Evolutionary conservation across 2,797 vertebrate genomes (phyloP).

Genomic region (Sebastes iracundus): DNA sequence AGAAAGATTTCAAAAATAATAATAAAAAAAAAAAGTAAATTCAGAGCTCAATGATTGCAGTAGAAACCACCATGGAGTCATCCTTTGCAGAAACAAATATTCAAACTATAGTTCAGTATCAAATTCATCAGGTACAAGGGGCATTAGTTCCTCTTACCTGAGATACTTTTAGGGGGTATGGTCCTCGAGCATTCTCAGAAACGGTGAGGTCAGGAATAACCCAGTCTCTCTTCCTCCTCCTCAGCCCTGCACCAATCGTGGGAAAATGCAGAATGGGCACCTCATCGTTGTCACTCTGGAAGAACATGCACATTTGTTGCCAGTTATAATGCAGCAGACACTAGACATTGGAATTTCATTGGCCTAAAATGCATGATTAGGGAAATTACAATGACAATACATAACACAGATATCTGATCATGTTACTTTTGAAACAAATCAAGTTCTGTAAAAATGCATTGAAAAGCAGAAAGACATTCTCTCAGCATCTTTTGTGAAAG

Average conservation of each 20-base stretch:
- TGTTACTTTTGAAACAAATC: background rate
- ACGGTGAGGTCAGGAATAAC: slow-evolving; percentile 67
- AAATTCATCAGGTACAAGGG: background rate
- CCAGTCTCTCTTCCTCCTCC: slow-evolving; percentile 78
- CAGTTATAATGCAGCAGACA: background rate
- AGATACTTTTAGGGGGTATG: slow-evolving; percentile 53
- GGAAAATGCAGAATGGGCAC: slow-evolving; percentile 62
- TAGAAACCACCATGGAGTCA: background rate
- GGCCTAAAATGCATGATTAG: background rate
- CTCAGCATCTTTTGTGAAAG: background rate
- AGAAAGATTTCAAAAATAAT: background rate
- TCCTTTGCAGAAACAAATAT: background rate
- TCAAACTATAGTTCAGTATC: background rate
- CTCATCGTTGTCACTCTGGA: slow-evolving; percentile 8
- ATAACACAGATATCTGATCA: background rate
- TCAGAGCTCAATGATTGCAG: background rate
- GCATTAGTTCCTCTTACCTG: slow-evolving; percentile 45
- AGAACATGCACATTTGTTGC: background rate
- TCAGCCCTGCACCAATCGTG: slow-evolving; percentile 47
- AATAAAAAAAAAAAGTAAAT: background rate
- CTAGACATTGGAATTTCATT: background rate
- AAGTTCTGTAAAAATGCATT: background rate
- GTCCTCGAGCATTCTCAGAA: slow-evolving; percentile 56
- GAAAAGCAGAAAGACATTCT: background rate
- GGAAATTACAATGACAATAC: background rate